phyloP scores from a whole-genome alignment of 2,113 vertebrate species.

The Oceanodroma tethys region DNA sequence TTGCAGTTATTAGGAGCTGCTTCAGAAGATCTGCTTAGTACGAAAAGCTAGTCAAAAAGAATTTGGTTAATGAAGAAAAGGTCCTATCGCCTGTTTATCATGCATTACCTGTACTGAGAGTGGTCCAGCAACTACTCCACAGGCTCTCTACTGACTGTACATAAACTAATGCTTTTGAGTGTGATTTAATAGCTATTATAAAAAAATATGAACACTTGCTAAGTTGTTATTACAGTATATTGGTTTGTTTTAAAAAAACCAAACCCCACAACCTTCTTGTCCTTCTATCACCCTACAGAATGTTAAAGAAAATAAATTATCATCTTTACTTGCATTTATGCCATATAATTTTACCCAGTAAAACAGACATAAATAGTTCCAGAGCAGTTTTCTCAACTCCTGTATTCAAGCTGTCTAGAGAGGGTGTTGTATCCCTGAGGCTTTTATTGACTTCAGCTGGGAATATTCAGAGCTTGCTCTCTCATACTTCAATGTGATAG shows the following conservation, averaged over 20 bases:
- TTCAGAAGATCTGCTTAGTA: background rate
- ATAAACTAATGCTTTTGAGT: background rate
- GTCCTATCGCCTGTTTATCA: background rate
- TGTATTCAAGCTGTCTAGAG: background rate
- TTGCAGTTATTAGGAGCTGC: background rate
- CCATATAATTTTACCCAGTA: background rate
- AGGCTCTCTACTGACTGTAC: background rate
- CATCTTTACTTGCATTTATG: background rate
- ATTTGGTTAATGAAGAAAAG: background rate
- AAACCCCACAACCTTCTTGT: background rate
- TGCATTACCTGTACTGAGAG: background rate
- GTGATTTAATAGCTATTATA: background rate
- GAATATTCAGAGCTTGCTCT: constrained; percentile 32
- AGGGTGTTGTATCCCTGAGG: background rate
- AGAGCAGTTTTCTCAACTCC: background rate
- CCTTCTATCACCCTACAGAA: background rate
- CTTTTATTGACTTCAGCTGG: constrained; percentile 46
- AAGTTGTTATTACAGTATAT: background rate
- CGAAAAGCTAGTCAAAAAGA: background rate
- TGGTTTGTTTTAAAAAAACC: background rate
- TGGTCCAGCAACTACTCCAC: background rate
- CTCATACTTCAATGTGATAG: background rate
- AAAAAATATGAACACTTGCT: background rate
- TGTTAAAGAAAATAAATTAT: background rate
- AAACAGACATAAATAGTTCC: background rate